Conservation (phyloP, 2,888 invertebrate species). For the Phaedon cochleariae region DNA sequence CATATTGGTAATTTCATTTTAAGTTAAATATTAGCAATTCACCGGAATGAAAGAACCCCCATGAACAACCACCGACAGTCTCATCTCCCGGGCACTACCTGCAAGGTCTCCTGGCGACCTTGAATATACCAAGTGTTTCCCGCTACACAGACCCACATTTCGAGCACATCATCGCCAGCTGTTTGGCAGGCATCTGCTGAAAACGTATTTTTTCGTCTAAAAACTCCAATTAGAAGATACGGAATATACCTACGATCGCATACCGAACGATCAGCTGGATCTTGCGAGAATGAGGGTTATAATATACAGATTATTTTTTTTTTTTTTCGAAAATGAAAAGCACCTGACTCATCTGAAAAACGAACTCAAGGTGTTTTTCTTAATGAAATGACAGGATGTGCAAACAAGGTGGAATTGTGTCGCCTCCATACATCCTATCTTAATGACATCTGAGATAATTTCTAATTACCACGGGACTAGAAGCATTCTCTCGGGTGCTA, state of each 20-base stretch:
- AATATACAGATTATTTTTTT: not conserved
- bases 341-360: not conserved
- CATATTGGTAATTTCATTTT: no score
- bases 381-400: not conserved
- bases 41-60: not conserved
- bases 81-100: not conserved
- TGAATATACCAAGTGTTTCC: not conserved
- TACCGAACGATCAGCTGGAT: not conserved
- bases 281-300: not conserved
- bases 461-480: not conserved
- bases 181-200: not conserved
- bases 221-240: not conserved
- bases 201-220: not conserved
- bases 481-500: not conserved
- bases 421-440: not conserved
- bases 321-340: not conserved
- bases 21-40: no score
- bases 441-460: not conserved
- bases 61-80: not conserved
- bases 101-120: not conserved
- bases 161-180: not conserved
- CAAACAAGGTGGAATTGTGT: not conserved
- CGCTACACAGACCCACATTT: not conserved
- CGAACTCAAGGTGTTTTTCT: not conserved
- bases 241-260: not conserved